Base-by-base conservation (phyloP, 2,888 invertebrate species). In the Chalcis sispes region DNA sequence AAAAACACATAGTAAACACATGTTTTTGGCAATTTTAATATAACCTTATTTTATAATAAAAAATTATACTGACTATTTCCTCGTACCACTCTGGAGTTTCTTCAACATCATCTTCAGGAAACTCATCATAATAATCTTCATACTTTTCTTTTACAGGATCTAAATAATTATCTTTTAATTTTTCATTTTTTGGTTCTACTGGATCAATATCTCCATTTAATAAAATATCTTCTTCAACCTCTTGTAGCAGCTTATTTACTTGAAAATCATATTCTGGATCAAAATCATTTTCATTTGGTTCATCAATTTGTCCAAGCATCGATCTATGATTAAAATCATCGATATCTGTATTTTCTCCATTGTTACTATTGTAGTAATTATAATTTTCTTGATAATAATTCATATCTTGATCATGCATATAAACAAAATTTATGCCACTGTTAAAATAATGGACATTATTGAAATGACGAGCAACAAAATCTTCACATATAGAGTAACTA, bases 51-150 rank as follows among this genome's bases (percentile, higher is more conserved):
- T 2, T 59, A n/a, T 59, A 36, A 58, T 18, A 58, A 36, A 58
- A 58, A 1, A 1, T 32, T 15, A 46, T n/a, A 67, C 72, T 8
- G 20, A 78, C 78, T 52, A 48, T 52, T 27, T 52, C 7, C 5
- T 54, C 42, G 65, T 78, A 78, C 78, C 72, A 75, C 5, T 8
- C 13, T 32, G 72, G 75, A 23, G 29, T 40, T n/a, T 46, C 13
- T 1, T 40, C 42, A 36, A 46, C 15, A 29, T 59, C 20, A 27
- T 76, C 66, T 15, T 72, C 67, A 40, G 48, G 42, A 61, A 77
- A 74, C 1, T 77, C 74, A 40, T 77, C 56, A 42, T 62, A 77
- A 46, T 67, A 71, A 67, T 77, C 74, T 32, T 77, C 71, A 62
- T 56, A 75, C 25, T 69, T 36, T 15, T 72, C 58, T 52, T 36